Evolutionary conservation across 2,888 invertebrate species (phyloP).

Genomic region (Ornithoptera priamus): DNA sequence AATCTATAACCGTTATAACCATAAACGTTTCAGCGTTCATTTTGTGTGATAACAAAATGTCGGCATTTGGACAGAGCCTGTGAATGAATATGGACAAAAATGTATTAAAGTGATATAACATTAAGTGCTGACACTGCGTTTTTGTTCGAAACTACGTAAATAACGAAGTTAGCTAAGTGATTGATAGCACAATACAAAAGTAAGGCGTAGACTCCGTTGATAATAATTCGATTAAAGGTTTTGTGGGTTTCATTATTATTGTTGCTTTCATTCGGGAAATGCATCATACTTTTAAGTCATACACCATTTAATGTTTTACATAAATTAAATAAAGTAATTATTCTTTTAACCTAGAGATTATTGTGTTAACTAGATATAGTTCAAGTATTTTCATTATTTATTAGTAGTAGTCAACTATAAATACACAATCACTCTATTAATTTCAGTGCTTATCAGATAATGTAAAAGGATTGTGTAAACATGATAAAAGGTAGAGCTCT

Average conservation of each 20-base stretch:
- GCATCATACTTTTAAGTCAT: neutral
- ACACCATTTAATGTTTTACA: no score
- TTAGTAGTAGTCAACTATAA: neutral
- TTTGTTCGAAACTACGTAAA: constrained; percentile 64
- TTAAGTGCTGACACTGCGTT: constrained; percentile 64
- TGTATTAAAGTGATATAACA: constrained; percentile 60
- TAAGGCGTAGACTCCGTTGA: constrained; percentile 36
- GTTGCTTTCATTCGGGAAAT: neutral
- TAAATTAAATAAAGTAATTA: no score
- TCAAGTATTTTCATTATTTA: no score
- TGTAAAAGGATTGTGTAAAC: neutral
- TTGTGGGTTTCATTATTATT: neutral
- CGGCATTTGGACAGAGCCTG: neutral
- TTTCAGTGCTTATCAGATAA: neutral
- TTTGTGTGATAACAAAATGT: neutral
- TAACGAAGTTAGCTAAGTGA: constrained; percentile 70
- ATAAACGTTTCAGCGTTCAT: no score
- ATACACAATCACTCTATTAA: neutral
- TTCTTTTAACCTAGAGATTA: no score
- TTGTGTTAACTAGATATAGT: no score
- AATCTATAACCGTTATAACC: neutral
- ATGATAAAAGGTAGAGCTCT: neutral
- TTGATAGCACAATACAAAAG: constrained; percentile 58
- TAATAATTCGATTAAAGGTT: neutral
- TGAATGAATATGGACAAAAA: constrained; percentile 9